Conservation (phyloP, 2,797 vertebrate genomes). For the Sylvia borin region DNA sequence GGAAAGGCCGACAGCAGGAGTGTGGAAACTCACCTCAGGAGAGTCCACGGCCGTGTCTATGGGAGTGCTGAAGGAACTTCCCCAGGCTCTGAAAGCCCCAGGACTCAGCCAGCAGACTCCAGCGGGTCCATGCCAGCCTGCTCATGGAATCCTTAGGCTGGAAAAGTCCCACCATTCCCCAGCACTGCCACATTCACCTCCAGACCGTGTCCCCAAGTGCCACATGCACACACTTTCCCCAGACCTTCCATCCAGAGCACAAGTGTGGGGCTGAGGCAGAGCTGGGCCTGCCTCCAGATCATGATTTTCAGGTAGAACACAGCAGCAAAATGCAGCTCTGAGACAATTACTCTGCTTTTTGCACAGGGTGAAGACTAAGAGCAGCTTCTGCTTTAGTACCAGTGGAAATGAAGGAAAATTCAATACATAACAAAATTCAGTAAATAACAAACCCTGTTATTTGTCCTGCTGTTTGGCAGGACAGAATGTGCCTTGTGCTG, state of each 20-base stretch:
- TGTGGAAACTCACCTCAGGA: background rate
- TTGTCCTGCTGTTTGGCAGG: background rate
- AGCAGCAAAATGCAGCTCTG: background rate
- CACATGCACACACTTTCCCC: background rate
- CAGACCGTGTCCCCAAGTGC: background rate
- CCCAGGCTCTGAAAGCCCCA: background rate
- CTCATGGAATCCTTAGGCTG: fast-evolving
- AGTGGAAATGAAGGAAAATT: background rate
- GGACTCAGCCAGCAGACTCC: background rate
- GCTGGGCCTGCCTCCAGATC: background rate
- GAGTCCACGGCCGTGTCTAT: fast-evolving
- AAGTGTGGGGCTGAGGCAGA: background rate
- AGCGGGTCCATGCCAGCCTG: background rate
- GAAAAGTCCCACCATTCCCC: background rate
- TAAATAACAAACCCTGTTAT: background rate
- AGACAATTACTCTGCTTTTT: background rate
- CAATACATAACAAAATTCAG: background rate
- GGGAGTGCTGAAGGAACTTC: background rate
- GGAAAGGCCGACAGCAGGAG: background rate
- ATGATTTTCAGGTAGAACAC: background rate
- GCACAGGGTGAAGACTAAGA: background rate
- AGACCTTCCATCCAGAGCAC: background rate
- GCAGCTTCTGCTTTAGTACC: background rate
- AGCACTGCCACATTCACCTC: background rate
- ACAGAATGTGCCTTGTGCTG: background rate